These are phyloP conservation scores for Harpalus rubripes DNA, from an alignment of 2,888 invertebrate genomes.

Conservation along the genomic window DNA sequence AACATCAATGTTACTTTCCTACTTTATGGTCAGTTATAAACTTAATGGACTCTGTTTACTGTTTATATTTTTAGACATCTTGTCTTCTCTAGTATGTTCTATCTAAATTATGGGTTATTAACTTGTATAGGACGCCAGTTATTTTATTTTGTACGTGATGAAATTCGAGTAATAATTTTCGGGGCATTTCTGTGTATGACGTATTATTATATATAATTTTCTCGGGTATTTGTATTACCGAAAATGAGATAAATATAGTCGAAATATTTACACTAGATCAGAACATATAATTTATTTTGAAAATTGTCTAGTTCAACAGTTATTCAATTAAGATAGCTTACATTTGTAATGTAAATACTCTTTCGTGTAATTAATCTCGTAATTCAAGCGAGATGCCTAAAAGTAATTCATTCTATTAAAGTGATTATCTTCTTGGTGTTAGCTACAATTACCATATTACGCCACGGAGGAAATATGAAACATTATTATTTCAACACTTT, in stretches of 20 bases:
- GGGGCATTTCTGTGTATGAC: background rate
- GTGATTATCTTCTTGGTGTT: background rate
- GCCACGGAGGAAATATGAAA: background rate
- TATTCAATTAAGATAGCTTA: background rate
- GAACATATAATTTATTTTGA: background rate
- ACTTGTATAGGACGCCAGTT: background rate
- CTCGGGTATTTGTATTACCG: background rate
- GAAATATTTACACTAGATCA: background rate
- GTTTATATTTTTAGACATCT: background rate
- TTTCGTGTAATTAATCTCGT: background rate
- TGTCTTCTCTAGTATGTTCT: background rate
- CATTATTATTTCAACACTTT: background rate
- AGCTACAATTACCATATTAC: background rate
- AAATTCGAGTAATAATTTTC: background rate
- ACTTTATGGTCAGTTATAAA: background rate
- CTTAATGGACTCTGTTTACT: background rate
- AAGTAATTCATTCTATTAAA: background rate
- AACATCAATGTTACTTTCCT: too few species aligned
- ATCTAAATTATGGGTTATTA: background rate
- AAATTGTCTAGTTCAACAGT: background rate
- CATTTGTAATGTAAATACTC: background rate
- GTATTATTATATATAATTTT: background rate
- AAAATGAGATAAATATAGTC: background rate
- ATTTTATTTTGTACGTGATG: background rate
- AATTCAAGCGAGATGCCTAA: slow-evolving; percentile 2